phyloP scores from a whole-genome alignment of 2,888 invertebrate species.

The Epinotia bilunana region DNA sequence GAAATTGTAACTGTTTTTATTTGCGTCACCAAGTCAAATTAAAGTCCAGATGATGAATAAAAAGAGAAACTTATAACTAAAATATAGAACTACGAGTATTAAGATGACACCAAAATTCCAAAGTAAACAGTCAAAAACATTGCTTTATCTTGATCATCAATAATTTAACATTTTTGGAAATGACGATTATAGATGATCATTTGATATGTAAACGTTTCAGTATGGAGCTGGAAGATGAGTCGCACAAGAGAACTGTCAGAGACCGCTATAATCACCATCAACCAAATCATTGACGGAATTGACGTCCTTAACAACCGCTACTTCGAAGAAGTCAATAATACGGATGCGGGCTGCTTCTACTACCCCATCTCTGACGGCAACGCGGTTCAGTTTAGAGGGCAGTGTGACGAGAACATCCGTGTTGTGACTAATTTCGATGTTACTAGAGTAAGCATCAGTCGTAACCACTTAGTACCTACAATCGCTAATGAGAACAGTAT shows the following conservation, averaged over 20 bases:
- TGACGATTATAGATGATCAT: not conserved
- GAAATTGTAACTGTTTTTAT: too few relatives aligned
- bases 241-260: slow-evolving; percentile 42
- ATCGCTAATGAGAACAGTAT: not conserved
- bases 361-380: slow-evolving; percentile 50
- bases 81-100: too few relatives aligned
- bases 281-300: slow-evolving; percentile 40
- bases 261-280: slow-evolving; percentile 39
- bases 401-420: slow-evolving; percentile 41
- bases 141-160: too few relatives aligned
- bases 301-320: slow-evolving; percentile 55
- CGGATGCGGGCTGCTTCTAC: slow-evolving; percentile 59
- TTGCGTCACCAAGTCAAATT: too few relatives aligned
- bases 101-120: too few relatives aligned
- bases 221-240: slow-evolving; percentile 54
- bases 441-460: slow-evolving; percentile 49
- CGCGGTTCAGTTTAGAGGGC: slow-evolving; percentile 49
- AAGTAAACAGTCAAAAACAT: too few relatives aligned
- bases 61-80: too few relatives aligned
- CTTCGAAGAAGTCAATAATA: slow-evolving; percentile 53
- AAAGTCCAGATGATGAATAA: too few relatives aligned
- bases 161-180: too few relatives aligned
- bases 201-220: slow-evolving; percentile 57
- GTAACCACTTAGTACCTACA: not conserved
- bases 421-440: slow-evolving; percentile 53